Evolutionary conservation across 1,140 invertebrate species (phyloP).

Genomic region (Apocrypta bakeri): DNA sequence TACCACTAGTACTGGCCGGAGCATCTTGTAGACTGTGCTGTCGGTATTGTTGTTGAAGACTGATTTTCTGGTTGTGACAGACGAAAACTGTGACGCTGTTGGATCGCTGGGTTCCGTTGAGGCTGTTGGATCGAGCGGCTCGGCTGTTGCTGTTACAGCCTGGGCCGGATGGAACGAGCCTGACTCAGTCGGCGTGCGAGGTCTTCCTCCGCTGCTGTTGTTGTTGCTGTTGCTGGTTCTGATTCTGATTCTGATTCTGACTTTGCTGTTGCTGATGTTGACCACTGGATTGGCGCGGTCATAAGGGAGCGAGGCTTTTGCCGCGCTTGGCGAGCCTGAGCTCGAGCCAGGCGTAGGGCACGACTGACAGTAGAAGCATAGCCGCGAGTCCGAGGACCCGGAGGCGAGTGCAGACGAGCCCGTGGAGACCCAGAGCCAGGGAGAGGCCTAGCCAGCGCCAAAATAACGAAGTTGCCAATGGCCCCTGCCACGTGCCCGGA

Average conservation of each 20-base stretch:
- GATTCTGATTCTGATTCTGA: background rate
- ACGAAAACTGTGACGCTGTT: constrained; percentile 55
- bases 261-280: background rate
- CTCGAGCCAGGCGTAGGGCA: constrained; percentile 72
- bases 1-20: background rate
- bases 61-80: constrained; percentile 50
- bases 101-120: constrained; percentile 16
- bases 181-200: constrained; percentile 64
- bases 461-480: constrained; percentile 72
- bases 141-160: background rate
- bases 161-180: constrained; percentile 65
- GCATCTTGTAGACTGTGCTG: background rate
- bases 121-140: constrained; percentile 29
- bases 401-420: constrained; percentile 69
- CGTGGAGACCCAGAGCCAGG: constrained; percentile 71
- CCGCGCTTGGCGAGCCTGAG: constrained; percentile 64
- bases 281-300: constrained; percentile 54
- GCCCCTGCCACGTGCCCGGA: constrained; percentile 72
- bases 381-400: constrained; percentile 70
- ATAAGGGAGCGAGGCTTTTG: constrained; percentile 65
- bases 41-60: background rate
- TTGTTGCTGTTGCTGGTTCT: constrained; percentile 1
- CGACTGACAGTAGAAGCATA: constrained; percentile 68
- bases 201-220: constrained; percentile 38
- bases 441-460: constrained; percentile 72